Conservation (phyloP, 2,888 invertebrate species). For the Dilophus febrilis region DNA sequence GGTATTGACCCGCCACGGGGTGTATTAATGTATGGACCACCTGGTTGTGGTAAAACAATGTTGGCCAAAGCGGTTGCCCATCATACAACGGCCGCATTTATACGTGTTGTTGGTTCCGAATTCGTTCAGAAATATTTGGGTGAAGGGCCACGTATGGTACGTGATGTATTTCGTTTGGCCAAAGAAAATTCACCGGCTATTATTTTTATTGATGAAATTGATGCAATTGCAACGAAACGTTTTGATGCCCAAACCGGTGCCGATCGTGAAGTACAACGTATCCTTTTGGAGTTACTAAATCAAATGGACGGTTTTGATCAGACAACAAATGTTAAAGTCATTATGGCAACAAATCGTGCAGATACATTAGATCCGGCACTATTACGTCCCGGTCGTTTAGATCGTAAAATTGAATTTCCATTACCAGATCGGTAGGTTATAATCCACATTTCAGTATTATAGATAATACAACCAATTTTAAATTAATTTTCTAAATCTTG, state of each 20-base stretch:
- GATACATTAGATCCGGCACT: constrained; percentile 93
- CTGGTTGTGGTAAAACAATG: constrained; percentile 99
- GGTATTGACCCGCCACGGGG: constrained; percentile 98
- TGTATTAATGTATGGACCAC: constrained; percentile 98
- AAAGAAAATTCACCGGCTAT: constrained; percentile 99
- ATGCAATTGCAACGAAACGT: constrained; percentile 98
- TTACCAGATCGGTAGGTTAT: constrained; percentile 57
- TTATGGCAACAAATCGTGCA: constrained; percentile 93
- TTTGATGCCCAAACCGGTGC: constrained; percentile 98
- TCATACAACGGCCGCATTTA: constrained; percentile 97
- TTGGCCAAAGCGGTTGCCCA: constrained; percentile 97
- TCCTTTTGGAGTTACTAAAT: constrained; percentile 87
- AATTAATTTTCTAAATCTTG: too few relatives aligned
- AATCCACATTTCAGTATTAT: too few relatives aligned
- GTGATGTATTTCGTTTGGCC: constrained; percentile 96
- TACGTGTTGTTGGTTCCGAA: constrained; percentile 96
- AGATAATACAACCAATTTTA: too few relatives aligned
- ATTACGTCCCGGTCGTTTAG: constrained; percentile 60
- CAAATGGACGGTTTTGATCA: constrained; percentile 99
- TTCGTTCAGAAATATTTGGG: constrained; percentile 99
- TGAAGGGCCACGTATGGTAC: constrained; percentile 97
- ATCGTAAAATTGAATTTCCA: constrained; percentile 98
- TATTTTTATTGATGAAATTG: constrained; percentile 99
- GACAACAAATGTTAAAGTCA: constrained; percentile 98
- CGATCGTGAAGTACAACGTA: constrained; percentile 96